These are phyloP conservation scores for Pseudomugil gertrudae DNA, from an alignment of 2,797 vertebrate genomes.

Conservation along the genomic window DNA sequence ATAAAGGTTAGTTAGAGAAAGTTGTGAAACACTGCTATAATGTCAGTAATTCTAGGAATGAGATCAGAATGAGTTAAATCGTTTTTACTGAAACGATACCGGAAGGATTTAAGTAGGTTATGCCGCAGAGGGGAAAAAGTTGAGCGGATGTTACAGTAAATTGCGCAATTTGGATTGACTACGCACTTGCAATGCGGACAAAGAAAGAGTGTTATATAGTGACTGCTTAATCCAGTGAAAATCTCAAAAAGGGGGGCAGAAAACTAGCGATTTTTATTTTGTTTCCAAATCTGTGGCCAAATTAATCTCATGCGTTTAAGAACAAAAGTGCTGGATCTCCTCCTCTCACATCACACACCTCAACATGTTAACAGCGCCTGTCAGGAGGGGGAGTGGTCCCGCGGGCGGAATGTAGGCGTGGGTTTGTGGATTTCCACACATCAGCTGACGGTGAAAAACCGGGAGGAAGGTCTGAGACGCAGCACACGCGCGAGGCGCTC, in stretches of 20 bases:
- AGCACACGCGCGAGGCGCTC: constrained; percentile 30
- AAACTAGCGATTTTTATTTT: too few species aligned
- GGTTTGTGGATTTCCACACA: constrained; percentile 27
- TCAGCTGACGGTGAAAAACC: constrained; percentile 48
- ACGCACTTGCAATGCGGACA: constrained; percentile 48
- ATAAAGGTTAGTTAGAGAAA: constrained; percentile 51
- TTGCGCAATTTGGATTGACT: constrained; percentile 48
- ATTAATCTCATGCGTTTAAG: too few species aligned
- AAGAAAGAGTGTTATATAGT: constrained; percentile 57
- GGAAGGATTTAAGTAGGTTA: constrained; percentile 18
- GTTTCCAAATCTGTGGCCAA: constrained; percentile 9
- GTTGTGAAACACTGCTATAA: constrained; percentile 15
- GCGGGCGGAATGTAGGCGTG: constrained; percentile 39
- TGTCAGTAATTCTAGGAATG: constrained; percentile 6
- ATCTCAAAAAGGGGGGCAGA: neutral
- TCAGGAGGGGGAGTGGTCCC: constrained; percentile 49
- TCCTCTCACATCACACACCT: neutral
- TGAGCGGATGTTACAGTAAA: constrained; percentile 67
- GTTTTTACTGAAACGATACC: neutral
- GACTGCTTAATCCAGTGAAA: constrained; percentile 57
- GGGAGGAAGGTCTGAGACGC: constrained; percentile 10
- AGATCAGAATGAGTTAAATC: neutral
- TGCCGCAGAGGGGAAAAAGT: too few species aligned
- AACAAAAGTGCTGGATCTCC: neutral
- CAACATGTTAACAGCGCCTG: constrained; percentile 38